These are phyloP conservation scores for Caerostris extrusa DNA, from an alignment of 1,140 invertebrate species.

Conservation along the genomic window DNA sequence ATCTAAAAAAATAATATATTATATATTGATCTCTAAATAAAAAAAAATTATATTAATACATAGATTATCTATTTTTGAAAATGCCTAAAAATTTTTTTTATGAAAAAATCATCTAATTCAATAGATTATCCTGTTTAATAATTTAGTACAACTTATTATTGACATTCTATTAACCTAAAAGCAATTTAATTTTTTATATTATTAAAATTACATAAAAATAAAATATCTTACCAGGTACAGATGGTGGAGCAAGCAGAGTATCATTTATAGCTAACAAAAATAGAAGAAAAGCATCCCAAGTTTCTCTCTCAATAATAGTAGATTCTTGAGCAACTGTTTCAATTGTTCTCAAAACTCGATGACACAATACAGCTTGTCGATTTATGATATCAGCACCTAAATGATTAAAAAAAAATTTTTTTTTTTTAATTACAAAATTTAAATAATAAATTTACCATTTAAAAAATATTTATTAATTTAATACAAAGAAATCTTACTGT, in stretches of 20 bases:
- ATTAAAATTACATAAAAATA: background rate
- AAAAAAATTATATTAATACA: too few relatives aligned
- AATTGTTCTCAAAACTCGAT: slow-evolving; percentile 93
- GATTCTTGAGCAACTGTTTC: slow-evolving; percentile 93
- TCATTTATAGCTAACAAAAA: slow-evolving; percentile 97
- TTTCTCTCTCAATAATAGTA: slow-evolving; percentile 89
- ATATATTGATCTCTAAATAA: background rate
- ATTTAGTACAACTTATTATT: too few relatives aligned
- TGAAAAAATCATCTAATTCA: background rate
- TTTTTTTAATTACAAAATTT: background rate
- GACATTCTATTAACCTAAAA: too few relatives aligned
- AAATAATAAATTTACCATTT: background rate
- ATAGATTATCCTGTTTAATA: background rate
- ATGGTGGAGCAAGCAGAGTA: slow-evolving; percentile 93
- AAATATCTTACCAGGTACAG: slow-evolving; percentile 86
- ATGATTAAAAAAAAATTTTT: slow-evolving; percentile 11
- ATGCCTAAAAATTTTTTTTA: background rate
- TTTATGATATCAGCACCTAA: slow-evolving; percentile 93
- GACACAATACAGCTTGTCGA: slow-evolving; percentile 96
- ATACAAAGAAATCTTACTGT: slow-evolving; percentile 85
- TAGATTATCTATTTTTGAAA: background rate
- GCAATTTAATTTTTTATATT: too few relatives aligned
- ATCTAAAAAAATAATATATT: slow-evolving; percentile 83
- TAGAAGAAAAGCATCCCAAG: slow-evolving; percentile 94
- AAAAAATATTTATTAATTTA: background rate